phyloP scores from a whole-genome alignment of 2,888 invertebrate species.

The Hydropsyche betteni region DNA sequence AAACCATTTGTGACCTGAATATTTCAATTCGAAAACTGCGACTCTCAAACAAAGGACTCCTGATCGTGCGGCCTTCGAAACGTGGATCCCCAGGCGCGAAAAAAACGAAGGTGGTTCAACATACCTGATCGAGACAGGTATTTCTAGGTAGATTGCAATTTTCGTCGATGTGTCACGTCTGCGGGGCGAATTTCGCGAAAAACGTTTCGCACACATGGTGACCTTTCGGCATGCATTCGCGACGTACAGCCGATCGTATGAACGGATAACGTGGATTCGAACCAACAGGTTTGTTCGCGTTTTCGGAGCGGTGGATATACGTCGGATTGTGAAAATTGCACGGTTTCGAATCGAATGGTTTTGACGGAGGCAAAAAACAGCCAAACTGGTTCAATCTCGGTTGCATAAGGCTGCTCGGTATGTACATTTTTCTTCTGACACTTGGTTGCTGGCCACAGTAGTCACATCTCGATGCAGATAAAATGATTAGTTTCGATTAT shows the following conservation, averaged over 20 bases:
- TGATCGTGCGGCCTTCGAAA: background rate
- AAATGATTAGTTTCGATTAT: background rate
- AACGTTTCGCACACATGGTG: background rate
- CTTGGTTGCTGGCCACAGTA: background rate
- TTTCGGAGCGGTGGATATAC: too few species aligned
- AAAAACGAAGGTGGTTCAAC: too few species aligned
- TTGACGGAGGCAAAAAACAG: background rate
- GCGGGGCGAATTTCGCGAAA: background rate
- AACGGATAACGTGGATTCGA: too few species aligned
- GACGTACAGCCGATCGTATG: too few species aligned
- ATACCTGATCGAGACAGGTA: conserved; percentile 5
- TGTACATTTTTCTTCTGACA: background rate
- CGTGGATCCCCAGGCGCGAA: background rate
- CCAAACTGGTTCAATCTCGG: background rate
- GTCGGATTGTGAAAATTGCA: too few species aligned
- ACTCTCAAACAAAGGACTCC: conserved; percentile 6
- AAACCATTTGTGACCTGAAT: background rate
- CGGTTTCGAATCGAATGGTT: background rate
- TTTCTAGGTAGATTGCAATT: conserved; percentile 9
- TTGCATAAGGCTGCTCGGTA: conserved; percentile 6
- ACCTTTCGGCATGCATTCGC: background rate
- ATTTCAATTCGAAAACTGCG: background rate
- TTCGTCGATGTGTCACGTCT: conserved; percentile 9
- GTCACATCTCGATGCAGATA: background rate
- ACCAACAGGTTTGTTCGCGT: too few species aligned